Conservation (phyloP, 2,113 vertebrate species). For the Sylvietta virens region DNA sequence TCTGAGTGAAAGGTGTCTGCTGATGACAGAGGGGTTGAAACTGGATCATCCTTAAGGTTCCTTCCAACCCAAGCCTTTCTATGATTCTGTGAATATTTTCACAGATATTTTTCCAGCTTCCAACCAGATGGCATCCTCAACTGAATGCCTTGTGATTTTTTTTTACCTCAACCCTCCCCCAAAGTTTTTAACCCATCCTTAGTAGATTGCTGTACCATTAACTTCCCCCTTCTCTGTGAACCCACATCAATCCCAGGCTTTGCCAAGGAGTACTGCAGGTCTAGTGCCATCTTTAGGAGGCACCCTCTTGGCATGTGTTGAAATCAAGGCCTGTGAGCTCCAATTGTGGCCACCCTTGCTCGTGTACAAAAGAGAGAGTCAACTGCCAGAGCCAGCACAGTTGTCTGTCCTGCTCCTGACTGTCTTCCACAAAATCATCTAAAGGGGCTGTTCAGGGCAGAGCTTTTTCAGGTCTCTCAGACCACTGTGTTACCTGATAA, state of each 20-base stretch:
- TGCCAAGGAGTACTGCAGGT: not conserved
- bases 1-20: not conserved
- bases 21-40: not conserved
- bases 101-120: not conserved
- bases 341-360: not conserved
- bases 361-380: not conserved
- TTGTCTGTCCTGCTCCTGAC: not conserved
- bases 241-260: not conserved
- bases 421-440: rapidly evolving
- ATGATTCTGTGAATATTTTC: not conserved
- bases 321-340: not conserved
- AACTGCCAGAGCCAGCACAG: rapidly evolving
- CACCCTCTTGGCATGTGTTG: not conserved
- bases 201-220: not conserved
- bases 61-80: not conserved
- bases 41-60: not conserved
- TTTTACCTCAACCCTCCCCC: not conserved
- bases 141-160: not conserved
- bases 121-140: not conserved
- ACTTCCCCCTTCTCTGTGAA: not conserved
- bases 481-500: not conserved
- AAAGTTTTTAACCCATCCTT: not conserved
- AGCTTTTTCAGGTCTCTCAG: not conserved
- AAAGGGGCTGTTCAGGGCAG: rapidly evolving
- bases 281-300: not conserved